These are phyloP conservation scores for Salvelinus fontinalis DNA, from an alignment of 2,113 vertebrate genomes.

Conservation along the genomic window DNA sequence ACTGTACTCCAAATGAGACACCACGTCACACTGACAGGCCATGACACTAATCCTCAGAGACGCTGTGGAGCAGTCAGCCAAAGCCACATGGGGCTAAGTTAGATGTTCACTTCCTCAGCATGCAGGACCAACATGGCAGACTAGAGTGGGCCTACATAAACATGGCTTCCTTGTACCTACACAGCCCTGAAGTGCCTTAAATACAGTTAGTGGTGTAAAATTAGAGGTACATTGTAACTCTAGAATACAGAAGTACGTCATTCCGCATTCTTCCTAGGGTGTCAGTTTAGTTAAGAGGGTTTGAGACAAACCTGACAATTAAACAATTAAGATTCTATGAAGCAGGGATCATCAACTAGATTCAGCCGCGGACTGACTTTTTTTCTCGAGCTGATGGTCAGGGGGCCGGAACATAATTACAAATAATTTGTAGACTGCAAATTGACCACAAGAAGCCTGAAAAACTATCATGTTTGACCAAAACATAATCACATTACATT, in stretches of 20 bases:
- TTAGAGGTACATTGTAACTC: too few relatives aligned
- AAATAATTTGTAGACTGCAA: too few relatives aligned
- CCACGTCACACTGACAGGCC: slow-evolving; percentile 8
- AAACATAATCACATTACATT: too few relatives aligned
- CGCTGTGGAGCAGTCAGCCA: neutral
- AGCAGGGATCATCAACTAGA: too few relatives aligned
- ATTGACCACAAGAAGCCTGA: too few relatives aligned
- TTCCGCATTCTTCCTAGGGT: neutral
- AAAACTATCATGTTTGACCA: too few relatives aligned
- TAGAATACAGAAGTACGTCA: neutral
- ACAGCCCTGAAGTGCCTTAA: too few relatives aligned
- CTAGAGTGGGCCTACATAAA: slow-evolving; percentile 4
- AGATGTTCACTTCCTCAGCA: slow-evolving; percentile 14
- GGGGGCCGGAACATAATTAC: too few relatives aligned
- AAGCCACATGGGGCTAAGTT: slow-evolving; percentile 44
- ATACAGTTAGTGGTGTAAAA: neutral
- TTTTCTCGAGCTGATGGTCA: too few relatives aligned
- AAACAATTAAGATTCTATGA: neutral
- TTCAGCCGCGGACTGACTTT: too few relatives aligned
- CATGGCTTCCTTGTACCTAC: too few relatives aligned
- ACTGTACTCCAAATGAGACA: neutral
- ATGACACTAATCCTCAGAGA: slow-evolving; percentile 54
- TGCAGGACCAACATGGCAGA: slow-evolving; percentile 16
- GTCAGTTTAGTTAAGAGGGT: neutral
- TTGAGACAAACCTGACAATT: neutral